These are phyloP conservation scores for Spodoptera littoralis DNA, from an alignment of 2,888 invertebrate species.

Conservation along the genomic window DNA sequence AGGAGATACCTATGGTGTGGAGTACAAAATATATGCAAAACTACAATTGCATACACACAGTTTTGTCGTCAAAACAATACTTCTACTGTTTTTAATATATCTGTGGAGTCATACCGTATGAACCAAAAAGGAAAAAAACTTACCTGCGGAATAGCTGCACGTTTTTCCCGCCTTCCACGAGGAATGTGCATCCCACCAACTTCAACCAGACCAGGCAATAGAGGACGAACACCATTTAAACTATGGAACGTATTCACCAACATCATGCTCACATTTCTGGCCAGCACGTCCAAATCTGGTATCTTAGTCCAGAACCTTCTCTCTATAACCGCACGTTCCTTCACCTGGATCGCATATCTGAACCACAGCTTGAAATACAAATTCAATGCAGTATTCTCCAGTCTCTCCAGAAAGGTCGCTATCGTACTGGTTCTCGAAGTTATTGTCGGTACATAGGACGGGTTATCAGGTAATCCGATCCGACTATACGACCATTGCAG, in stretches of 20 bases:
- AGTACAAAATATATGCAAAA: no score
- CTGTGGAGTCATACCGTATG: no score
- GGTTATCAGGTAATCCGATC: conserved; percentile 82
- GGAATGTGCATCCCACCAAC: conserved; percentile 90
- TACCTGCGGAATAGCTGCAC: conserved; percentile 81
- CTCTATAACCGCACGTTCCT: conserved; percentile 76
- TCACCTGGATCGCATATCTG: conserved; percentile 67
- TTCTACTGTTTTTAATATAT: no score
- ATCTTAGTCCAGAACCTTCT: conserved; percentile 80
- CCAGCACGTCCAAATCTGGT: conserved; percentile 84
- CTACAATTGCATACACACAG: no score
- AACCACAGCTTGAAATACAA: conserved; percentile 73
- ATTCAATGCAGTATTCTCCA: conserved; percentile 73
- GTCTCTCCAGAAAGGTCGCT: conserved; percentile 84
- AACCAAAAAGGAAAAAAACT: conserved; percentile 55
- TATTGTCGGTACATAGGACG: conserved; percentile 86
- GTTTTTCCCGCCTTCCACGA: background rate
- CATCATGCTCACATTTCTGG: conserved; percentile 84
- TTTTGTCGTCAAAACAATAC: no score
- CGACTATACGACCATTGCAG: conserved; percentile 88
- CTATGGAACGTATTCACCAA: conserved; percentile 90
- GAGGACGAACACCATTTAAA: conserved; percentile 87
- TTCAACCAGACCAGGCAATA: conserved; percentile 89
- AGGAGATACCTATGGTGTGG: no score
- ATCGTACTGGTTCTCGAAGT: conserved; percentile 80